Base-by-base conservation (phyloP, 2,113 vertebrate species). In the Odontophorus gujanensis region DNA sequence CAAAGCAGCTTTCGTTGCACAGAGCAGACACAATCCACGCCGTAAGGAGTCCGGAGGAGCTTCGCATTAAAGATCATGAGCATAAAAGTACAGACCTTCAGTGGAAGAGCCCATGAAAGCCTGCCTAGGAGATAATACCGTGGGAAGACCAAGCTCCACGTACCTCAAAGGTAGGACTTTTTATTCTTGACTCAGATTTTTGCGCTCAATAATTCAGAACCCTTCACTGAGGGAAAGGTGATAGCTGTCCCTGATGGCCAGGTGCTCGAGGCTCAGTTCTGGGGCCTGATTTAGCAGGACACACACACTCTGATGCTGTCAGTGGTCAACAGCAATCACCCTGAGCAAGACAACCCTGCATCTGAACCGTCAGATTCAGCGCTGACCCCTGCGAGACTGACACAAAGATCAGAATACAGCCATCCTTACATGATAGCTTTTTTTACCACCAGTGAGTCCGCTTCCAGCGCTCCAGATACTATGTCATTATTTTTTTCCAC, bases 111-210 rank as follows among this genome's bases (percentile, higher is more conserved):
- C 18, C 51, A 17, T 24, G 42, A 55, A 66, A 8, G 15, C 18
- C 72, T 58, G 28, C 15, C 3, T 21, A 40, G 36, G 62, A 45
- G 45, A 4, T 40, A 34, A 58, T 0, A 3, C 13, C 20, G 12
- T 11, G 59, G 67, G 55, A 78, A 62, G 38, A 74, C 22, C 32
- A 47, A 50, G 20, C 38, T 38, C 15, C 15, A 43, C 36, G 10
- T 7, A 51, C 18, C 17, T 30, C 1, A 4, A 0, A 9, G 11
- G 13, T 25, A 55, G 32, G 53, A 61, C 26, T 8, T 3, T 45
- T 43, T 30, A 30, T 63, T 63, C 58, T 30, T 12, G 9, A 22
- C 9, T 47, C n/a, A 18, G 9, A 32, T 59, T 63, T 55, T 75
- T 20, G 42, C 6, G 8, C 14, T 25, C 73, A 57, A 10, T 3